phyloP scores from a whole-genome alignment of 1,140 invertebrate genomes.

The Nylanderia fulva region DNA sequence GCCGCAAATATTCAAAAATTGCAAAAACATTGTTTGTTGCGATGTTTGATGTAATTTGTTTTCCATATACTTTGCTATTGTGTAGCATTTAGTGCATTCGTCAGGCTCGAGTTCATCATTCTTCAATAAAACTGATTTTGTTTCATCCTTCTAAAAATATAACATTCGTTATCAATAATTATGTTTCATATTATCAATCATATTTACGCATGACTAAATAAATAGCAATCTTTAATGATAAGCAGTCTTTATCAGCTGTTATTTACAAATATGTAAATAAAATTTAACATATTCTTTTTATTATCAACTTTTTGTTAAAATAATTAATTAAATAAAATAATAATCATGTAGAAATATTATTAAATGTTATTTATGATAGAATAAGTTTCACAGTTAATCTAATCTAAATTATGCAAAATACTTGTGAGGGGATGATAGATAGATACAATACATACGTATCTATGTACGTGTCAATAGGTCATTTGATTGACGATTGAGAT shows the following conservation, averaged over 20 bases:
- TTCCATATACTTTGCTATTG: constrained; percentile 82
- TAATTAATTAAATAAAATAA: constrained; percentile 11
- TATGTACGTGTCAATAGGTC: constrained; percentile 29
- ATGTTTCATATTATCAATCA: constrained; percentile 4
- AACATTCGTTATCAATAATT: constrained; percentile 30
- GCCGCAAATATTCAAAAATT: constrained; percentile 86
- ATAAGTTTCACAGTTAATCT: constrained; percentile 11
- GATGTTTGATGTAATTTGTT: constrained; percentile 78
- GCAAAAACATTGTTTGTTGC: constrained; percentile 74
- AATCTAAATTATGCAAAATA: constrained; percentile 33
- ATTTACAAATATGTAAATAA: constrained; percentile 16
- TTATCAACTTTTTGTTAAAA: background rate
- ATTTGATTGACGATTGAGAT: background rate
- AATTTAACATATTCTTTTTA: background rate
- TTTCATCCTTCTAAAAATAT: constrained; percentile 54
- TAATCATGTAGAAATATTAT: background rate
- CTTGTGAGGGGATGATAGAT: background rate
- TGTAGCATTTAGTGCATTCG: constrained; percentile 83
- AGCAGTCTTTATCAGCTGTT: background rate
- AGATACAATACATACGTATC: background rate
- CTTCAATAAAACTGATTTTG: constrained; percentile 64
- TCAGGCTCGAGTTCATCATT: constrained; percentile 81
- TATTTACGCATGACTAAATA: background rate
- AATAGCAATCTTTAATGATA: too few relatives aligned
- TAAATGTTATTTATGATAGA: background rate